Evolutionary conservation across 2,797 vertebrate species (phyloP), one percentile per base, ranked within the genome.

Genomic region (Cuniculus paca): DNA sequence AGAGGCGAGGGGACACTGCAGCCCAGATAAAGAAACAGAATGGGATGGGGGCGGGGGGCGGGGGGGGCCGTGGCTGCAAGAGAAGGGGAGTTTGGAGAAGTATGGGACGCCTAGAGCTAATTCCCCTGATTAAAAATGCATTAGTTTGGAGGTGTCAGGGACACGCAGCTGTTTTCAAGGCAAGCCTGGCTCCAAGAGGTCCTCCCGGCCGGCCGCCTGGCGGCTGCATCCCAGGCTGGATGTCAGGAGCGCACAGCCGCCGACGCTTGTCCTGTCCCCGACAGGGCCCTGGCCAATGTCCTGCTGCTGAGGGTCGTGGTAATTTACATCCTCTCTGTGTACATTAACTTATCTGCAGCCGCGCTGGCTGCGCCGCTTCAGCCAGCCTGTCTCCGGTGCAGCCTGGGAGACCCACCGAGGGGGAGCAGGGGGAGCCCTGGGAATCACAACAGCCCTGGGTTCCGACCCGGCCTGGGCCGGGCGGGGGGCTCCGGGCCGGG

Each of bases 231-330:
- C 95, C 97, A 96, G 98, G 97, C 98, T 97, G 96, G 97, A 98
- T 98, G 98, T 98, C 98, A 98, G 98, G 92, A 98, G 98, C 98
- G 91, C 96, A 90, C 97, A 95, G 98, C 97, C 98, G 98, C 99
- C 98, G 98, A 96, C 98, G 99, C 98, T 99, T 99, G 99, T 99
- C 99, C 99, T 99, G 98, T 99, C 98, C 96, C 99, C 99, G 99
- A 99, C 99, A 99, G 99, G 96, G 99, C 99, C 99, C 99, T 99
- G 99, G 99, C 99, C 99, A 99, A 99, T 99, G 99, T 99, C 99
- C 99, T 99, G 99, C 99, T 96, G 99, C 99, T 98, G 99, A 98
- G 99, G 99, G 99, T 99, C 99, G 99, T 98, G 99, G 99, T 99
- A 99, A 99, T 99, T 99, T 99, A 99, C 99, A 98, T 99, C 98